Evolutionary conservation across 2,113 vertebrate species (phyloP).

Genomic region (Jacana jacana): DNA sequence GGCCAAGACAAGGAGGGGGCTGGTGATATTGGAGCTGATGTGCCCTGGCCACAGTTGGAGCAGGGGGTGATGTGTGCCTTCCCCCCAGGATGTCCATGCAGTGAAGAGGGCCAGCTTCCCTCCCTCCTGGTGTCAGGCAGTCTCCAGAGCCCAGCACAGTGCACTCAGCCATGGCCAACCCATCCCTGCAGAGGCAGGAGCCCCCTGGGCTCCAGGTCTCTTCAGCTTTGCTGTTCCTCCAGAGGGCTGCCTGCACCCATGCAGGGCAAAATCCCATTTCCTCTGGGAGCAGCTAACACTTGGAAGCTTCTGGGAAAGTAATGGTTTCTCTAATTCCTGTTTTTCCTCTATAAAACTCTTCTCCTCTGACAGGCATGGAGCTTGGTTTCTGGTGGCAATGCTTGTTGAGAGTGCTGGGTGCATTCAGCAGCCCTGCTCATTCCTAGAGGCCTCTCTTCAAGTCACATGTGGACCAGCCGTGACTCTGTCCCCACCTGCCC

Average conservation of each 20-base stretch:
- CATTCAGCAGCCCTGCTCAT: not conserved
- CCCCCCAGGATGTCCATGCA: not conserved
- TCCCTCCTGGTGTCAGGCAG: not conserved
- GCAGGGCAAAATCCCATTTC: not conserved
- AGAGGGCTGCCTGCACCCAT: not conserved
- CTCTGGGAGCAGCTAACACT: not conserved
- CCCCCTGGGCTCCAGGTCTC: not conserved
- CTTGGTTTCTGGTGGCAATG: not conserved
- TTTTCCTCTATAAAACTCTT: not conserved
- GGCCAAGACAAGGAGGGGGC: not conserved
- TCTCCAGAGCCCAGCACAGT: not conserved
- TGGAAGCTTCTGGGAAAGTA: not conserved
- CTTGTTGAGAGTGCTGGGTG: not conserved
- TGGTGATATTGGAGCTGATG: not conserved
- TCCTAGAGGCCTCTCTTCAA: not conserved
- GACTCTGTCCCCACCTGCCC: not conserved
- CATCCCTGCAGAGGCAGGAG: not conserved
- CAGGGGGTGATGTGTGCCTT: not conserved
- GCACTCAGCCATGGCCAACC: not conserved
- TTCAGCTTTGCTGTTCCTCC: not conserved
- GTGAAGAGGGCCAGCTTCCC: not conserved
- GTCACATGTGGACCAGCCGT: fast-evolving
- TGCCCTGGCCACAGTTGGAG: not conserved
- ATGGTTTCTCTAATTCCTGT: not conserved
- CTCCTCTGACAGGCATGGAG: not conserved